These are phyloP conservation scores for Drosophila seclusa DNA, from an alignment of 2,888 invertebrate genomes.

Conservation along the genomic window DNA sequence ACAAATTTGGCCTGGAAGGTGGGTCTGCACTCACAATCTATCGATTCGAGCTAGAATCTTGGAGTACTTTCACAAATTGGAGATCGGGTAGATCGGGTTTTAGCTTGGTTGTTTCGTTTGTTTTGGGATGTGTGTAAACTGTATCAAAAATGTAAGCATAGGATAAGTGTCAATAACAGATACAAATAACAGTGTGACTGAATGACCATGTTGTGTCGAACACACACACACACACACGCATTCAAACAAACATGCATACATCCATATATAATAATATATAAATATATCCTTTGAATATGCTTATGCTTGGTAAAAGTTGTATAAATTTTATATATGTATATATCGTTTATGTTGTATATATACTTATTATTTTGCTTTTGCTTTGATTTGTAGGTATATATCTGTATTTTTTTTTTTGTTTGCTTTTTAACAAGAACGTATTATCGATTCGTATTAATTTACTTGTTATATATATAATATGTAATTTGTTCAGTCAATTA, in stretches of 20 bases:
- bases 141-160: slow-evolving; percentile 66
- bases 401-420: slow-evolving; percentile 7
- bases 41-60: slow-evolving; percentile 10
- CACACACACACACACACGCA: slow-evolving; percentile 8
- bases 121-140: slow-evolving; percentile 36
- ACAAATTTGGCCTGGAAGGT: slow-evolving; percentile 24
- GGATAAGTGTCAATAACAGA: slow-evolving; percentile 48
- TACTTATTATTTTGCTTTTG: slow-evolving; percentile 57
- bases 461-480: slow-evolving; percentile 64
- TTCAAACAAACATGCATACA: slow-evolving; percentile 44
- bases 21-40: slow-evolving; percentile 5
- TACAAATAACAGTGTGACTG: slow-evolving; percentile 60
- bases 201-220: slow-evolving; percentile 44
- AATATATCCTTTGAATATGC: slow-evolving; percentile 70
- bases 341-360: slow-evolving; percentile 23
- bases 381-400: slow-evolving; percentile 28
- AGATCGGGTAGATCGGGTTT: slow-evolving; percentile 1
- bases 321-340: slow-evolving; percentile 67
- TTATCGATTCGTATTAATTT: slow-evolving; percentile 72
- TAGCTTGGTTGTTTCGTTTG: slow-evolving; percentile 3
- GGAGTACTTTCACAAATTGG: slow-evolving; percentile 13
- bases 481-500: slow-evolving; percentile 79
- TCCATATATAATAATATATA: slow-evolving; percentile 57
- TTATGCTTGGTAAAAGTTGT: slow-evolving; percentile 71
- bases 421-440: slow-evolving; percentile 66